phyloP scores from a whole-genome alignment of 2,888 invertebrate genomes.

The Toxonevra muliebris region DNA sequence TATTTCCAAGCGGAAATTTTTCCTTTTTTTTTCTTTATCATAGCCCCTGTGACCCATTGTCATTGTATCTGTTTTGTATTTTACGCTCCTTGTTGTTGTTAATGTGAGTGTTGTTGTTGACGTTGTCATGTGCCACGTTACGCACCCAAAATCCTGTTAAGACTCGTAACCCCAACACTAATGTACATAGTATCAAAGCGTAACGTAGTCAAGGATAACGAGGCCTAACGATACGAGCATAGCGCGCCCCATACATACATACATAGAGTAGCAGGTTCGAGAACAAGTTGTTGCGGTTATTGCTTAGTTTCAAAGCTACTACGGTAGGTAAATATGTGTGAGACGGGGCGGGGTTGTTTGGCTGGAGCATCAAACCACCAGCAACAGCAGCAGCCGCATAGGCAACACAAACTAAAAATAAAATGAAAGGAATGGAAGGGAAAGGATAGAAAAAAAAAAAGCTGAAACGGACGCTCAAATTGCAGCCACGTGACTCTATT shows the following conservation, averaged over 20 bases:
- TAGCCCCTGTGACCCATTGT: slow-evolving; percentile 25
- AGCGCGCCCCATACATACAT: slow-evolving; percentile 16
- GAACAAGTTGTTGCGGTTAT: slow-evolving; percentile 16
- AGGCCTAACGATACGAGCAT: slow-evolving; percentile 33
- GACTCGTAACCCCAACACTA: slow-evolving; percentile 39
- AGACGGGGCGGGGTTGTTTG: too few relatives aligned
- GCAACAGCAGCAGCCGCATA: slow-evolving; percentile 21
- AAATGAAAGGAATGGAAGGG: slow-evolving; percentile 2
- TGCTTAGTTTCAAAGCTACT: background rate
- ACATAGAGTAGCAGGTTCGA: background rate
- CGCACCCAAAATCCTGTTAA: slow-evolving; percentile 32
- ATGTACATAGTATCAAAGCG: slow-evolving; percentile 44
- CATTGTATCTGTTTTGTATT: background rate
- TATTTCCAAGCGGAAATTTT: slow-evolving; percentile 25
- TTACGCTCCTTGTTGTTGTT: background rate
- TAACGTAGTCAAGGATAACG: slow-evolving; percentile 28
- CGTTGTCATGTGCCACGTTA: slow-evolving; percentile 39
- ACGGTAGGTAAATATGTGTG: background rate
- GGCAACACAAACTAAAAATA: slow-evolving; percentile 14
- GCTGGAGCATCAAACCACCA: too few relatives aligned
- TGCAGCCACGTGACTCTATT: slow-evolving; percentile 65
- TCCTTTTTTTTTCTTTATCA: slow-evolving; percentile 15
- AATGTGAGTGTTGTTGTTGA: slow-evolving; percentile 18
- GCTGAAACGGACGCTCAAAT: slow-evolving; percentile 57
- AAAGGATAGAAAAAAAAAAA: slow-evolving; percentile 31